These are phyloP conservation scores for Petrophora chlorosata DNA, from an alignment of 2,888 invertebrate genomes.

Conservation along the genomic window DNA sequence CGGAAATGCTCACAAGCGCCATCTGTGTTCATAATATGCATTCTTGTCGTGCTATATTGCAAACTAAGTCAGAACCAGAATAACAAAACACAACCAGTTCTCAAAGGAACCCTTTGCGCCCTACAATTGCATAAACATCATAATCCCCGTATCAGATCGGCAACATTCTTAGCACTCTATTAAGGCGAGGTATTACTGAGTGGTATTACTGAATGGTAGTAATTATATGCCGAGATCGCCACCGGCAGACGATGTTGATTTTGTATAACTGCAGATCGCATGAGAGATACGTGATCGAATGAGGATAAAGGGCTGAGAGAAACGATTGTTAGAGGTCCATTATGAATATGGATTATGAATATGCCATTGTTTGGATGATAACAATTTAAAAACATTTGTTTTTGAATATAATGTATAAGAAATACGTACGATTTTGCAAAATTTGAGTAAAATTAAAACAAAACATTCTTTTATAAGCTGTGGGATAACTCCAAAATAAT, in stretches of 20 bases:
- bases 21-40: too few species aligned
- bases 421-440: too few species aligned
- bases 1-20: too few species aligned
- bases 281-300: slow-evolving; percentile 60
- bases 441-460: too few species aligned
- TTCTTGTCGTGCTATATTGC: too few species aligned
- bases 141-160: slow-evolving; percentile 33
- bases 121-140: slow-evolving; percentile 27
- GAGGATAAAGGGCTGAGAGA: neutral
- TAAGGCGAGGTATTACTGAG: slow-evolving; percentile 66
- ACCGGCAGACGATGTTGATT: slow-evolving; percentile 62
- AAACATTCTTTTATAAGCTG: too few species aligned
- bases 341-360: neutral
- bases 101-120: slow-evolving; percentile 2
- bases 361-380: too few species aligned
- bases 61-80: slow-evolving; percentile 3
- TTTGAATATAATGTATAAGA: too few species aligned
- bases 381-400: too few species aligned
- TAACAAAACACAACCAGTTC: slow-evolving; percentile 8
- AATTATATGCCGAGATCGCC: slow-evolving; percentile 68
- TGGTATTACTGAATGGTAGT: slow-evolving; percentile 68
- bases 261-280: slow-evolving; percentile 57
- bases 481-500: too few species aligned
- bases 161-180: slow-evolving; percentile 73
- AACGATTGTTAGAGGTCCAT: neutral